Evolutionary conservation across 1,140 invertebrate species (phyloP).

Genomic region (Drosophila carrolli): DNA sequence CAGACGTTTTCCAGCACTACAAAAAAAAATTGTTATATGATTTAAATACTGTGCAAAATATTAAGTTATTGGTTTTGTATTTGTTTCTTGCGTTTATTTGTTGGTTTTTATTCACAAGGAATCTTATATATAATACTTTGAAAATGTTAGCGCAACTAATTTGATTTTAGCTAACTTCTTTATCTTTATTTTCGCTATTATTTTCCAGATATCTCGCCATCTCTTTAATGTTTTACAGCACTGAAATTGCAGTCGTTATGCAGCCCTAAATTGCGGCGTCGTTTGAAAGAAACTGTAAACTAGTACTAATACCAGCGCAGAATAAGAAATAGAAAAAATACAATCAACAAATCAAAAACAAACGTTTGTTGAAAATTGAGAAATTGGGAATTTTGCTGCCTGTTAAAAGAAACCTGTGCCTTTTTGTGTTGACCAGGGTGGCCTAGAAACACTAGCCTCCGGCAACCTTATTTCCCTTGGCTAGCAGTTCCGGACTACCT

Average conservation of each 20-base stretch:
- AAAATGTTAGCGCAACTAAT: too few species aligned
- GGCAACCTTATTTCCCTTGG: neutral
- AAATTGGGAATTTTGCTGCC: neutral
- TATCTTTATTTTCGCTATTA: neutral
- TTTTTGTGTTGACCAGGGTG: conserved; percentile 1
- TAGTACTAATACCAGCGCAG: conserved; percentile 68
- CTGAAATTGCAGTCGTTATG: conserved; percentile 24
- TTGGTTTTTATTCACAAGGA: too few species aligned
- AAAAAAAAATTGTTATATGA: too few species aligned
- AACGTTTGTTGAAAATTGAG: neutral
- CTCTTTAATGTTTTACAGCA: conserved; percentile 31
- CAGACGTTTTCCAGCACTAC: neutral
- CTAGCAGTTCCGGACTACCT: neutral
- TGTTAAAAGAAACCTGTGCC: neutral
- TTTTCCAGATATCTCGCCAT: neutral
- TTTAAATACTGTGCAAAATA: neutral
- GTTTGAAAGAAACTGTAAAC: conserved; percentile 81
- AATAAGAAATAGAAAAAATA: conserved; percentile 45
- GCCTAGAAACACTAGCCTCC: conserved; percentile 12
- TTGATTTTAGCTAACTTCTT: neutral
- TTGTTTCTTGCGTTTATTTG: too few species aligned
- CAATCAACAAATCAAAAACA: neutral
- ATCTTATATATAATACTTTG: neutral
- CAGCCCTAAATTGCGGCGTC: conserved; percentile 72
- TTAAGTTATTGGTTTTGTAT: neutral